Conservation (phyloP, 2,888 invertebrate genomes). For the Choreutis nemorana region DNA sequence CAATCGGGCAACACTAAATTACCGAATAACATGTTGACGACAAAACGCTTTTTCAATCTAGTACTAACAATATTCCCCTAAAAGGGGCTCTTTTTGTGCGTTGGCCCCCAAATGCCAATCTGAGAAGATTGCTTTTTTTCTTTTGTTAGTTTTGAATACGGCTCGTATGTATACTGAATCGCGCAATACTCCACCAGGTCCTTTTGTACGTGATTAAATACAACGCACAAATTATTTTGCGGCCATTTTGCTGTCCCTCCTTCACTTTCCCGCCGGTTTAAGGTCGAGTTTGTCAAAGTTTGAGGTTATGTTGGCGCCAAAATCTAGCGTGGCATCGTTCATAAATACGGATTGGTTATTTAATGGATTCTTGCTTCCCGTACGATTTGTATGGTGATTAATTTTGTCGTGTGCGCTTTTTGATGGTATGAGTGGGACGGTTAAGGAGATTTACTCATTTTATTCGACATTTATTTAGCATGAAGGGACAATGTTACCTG, state of each 20-base stretch:
- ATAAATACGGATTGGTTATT: slow-evolving; percentile 56
- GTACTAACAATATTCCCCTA: slow-evolving; percentile 46
- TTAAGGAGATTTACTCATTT: too few species aligned
- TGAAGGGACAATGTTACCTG: too few species aligned
- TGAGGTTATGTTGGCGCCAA: slow-evolving; percentile 18
- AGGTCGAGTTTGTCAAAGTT: slow-evolving; percentile 15
- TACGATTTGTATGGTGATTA: slow-evolving; percentile 53
- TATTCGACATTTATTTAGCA: too few species aligned
- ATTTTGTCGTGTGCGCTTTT: slow-evolving; percentile 29
- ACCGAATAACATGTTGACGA: slow-evolving; percentile 63
- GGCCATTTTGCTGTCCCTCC: slow-evolving; percentile 3
- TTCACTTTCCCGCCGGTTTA: slow-evolving; percentile 10
- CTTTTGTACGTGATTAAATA: slow-evolving; percentile 64
- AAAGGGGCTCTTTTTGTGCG: slow-evolving; percentile 38
- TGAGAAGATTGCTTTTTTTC: slow-evolving; percentile 64
- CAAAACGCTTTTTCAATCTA: slow-evolving; percentile 64
- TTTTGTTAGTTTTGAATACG: slow-evolving; percentile 64
- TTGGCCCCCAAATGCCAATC: slow-evolving; percentile 61
- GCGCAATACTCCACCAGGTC: slow-evolving; percentile 31
- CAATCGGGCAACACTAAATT: slow-evolving; percentile 59
- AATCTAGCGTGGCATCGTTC: slow-evolving; percentile 14
- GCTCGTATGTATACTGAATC: slow-evolving; percentile 42
- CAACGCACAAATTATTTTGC: slow-evolving; percentile 24
- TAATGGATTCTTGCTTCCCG: slow-evolving; percentile 57
- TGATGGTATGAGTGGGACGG: slow-evolving; percentile 1